Evolutionary conservation across 2,797 vertebrate genomes (phyloP).

Genomic region (Lagorchestes hirsutus): DNA sequence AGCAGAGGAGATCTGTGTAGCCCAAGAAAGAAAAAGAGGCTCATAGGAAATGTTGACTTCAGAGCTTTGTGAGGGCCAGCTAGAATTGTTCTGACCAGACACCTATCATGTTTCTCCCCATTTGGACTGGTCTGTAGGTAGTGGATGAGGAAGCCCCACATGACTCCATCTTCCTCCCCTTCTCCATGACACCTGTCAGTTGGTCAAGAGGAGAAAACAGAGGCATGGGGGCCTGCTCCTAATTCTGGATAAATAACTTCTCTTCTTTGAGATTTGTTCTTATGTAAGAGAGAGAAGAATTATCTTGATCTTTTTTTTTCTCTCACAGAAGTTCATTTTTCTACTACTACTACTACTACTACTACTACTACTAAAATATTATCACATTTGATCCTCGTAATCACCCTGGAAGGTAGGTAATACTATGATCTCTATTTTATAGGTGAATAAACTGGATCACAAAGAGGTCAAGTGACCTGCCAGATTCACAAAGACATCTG

Average conservation of each 20-base stretch:
- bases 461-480: neutral
- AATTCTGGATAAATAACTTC: neutral
- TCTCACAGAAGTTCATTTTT: neutral
- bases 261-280: neutral
- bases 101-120: neutral
- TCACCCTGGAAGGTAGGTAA: neutral
- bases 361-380: neutral
- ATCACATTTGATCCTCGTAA: neutral
- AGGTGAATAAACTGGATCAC: neutral
- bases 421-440: neutral
- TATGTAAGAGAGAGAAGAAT: neutral
- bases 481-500: neutral
- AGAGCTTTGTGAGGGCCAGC: neutral
- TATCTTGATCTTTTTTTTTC: neutral
- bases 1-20: neutral
- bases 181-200: neutral
- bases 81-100: neutral
- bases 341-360: no score
- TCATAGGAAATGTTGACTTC: neutral
- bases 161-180: neutral
- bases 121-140: neutral
- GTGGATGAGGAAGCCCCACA: neutral
- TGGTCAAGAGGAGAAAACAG: neutral
- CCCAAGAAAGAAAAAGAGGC: neutral
- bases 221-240: neutral